Conservation (phyloP, 2,888 invertebrate species). For the Pristionchus japonicus region DNA sequence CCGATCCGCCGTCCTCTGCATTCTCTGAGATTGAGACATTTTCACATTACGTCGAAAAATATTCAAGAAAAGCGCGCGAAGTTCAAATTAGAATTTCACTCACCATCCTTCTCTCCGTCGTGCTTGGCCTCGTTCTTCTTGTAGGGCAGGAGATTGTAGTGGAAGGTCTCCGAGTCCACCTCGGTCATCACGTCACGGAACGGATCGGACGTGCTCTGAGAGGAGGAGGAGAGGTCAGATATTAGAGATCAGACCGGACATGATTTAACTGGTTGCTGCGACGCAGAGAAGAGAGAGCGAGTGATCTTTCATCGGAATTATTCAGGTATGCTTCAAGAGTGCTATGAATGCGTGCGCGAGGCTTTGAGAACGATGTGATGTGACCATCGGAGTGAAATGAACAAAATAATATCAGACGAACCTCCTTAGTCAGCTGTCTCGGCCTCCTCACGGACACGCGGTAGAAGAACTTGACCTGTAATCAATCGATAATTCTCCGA, state of each 20-base stretch:
- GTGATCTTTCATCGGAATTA: neutral
- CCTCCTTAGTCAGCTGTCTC: conserved; percentile 36
- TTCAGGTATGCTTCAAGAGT: neutral
- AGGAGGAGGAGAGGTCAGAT: neutral
- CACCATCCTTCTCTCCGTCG: neutral
- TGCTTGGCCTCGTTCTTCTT: conserved; percentile 1
- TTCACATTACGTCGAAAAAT: neutral
- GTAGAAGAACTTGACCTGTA: conserved; percentile 46
- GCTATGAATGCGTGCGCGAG: neutral
- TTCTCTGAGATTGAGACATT: neutral
- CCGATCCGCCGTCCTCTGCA: neutral
- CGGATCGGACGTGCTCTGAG: conserved; percentile 41
- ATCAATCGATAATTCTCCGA: neutral
- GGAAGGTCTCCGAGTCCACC: conserved; percentile 62
- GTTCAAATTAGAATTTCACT: conserved; percentile 4
- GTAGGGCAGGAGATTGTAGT: conserved; percentile 46
- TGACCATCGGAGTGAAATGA: neutral
- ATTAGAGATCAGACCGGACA: neutral
- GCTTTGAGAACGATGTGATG: neutral
- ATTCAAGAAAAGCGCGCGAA: neutral
- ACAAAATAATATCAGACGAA: neutral
- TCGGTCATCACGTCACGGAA: conserved; percentile 58
- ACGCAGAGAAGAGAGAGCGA: no score
- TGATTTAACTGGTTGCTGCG: no score
- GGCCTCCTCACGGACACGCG: conserved; percentile 4